Evolutionary conservation across 2,797 vertebrate genomes (phyloP).

Genomic region (Muscicapa striata): DNA sequence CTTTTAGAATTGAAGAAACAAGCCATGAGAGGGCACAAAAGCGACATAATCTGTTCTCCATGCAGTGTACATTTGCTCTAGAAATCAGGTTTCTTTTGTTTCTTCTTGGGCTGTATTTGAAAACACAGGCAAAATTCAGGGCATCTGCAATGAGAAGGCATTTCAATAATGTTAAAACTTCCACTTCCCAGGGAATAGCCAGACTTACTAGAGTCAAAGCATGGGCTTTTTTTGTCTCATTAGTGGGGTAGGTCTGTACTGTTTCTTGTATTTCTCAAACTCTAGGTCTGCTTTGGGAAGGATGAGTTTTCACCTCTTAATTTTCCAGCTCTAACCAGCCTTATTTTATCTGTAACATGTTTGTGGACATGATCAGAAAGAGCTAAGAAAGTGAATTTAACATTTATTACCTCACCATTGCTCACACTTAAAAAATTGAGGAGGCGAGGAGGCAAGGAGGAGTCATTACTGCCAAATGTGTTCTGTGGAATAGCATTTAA

Average conservation of each 20-base stretch:
- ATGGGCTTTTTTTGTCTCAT: accelerated
- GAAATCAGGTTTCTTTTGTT: neutral
- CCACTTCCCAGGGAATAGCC: neutral
- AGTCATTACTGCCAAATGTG: neutral
- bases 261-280: neutral
- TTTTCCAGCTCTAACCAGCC: neutral
- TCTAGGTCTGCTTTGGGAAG: neutral
- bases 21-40: neutral
- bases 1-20: neutral
- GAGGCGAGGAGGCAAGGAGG: neutral
- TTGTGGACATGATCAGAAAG: neutral
- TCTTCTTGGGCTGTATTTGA: neutral
- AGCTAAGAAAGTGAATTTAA: neutral
- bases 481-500: neutral
- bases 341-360: neutral
- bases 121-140: neutral
- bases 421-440: neutral
- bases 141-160: neutral
- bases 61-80: neutral
- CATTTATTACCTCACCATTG: neutral
- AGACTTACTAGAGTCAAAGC: neutral
- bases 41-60: accelerated
- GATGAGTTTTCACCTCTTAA: neutral
- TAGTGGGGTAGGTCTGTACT: neutral
- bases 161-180: neutral